phyloP scores from a whole-genome alignment of 2,113 vertebrate genomes.

The Orycteropus afer region DNA sequence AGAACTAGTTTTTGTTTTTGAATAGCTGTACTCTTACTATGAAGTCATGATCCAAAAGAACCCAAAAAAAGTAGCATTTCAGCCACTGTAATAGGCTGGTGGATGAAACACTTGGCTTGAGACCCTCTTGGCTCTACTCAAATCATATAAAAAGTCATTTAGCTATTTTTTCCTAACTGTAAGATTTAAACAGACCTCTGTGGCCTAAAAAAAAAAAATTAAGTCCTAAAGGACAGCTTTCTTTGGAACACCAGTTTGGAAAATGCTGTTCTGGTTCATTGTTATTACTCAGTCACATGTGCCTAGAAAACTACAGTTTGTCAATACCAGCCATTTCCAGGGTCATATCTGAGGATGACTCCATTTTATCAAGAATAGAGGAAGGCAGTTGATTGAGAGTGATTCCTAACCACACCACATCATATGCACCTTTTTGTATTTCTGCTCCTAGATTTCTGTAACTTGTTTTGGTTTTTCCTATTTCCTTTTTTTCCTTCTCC shows the following conservation, averaged over 20 bases:
- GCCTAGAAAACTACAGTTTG: not conserved
- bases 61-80: not conserved
- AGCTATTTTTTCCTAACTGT: not conserved
- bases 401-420: not conserved
- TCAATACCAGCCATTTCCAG: not conserved
- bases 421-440: not conserved
- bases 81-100: not conserved
- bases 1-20: conserved; percentile 35
- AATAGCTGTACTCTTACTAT: not conserved
- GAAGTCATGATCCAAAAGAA: conserved; percentile 6
- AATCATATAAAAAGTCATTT: not conserved
- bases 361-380: not conserved
- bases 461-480: not conserved
- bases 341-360: not conserved
- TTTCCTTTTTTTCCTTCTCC: not conserved
- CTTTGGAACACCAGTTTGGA: not conserved
- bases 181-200: not conserved
- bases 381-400: too few relatives aligned
- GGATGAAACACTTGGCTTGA: not conserved
- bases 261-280: not conserved
- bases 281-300: not conserved
- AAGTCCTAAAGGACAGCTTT: not conserved
- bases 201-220: not conserved
- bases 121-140: not conserved
- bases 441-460: not conserved